Conservation (phyloP, 2,888 invertebrate species). For the Macropis europaea region DNA sequence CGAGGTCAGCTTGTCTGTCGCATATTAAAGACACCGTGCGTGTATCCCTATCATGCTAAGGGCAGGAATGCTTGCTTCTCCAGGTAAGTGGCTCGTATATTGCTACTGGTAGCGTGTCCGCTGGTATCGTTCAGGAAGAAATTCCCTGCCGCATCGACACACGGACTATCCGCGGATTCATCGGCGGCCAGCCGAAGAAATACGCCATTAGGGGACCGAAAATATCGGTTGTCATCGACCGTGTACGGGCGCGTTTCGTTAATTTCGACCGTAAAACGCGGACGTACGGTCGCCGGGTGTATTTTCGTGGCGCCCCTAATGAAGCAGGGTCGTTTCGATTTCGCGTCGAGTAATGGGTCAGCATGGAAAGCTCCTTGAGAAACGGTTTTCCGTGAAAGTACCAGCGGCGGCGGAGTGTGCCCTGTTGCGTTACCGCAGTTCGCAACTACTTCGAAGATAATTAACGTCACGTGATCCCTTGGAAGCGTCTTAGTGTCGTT, state of each 20-base stretch:
- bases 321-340: not conserved
- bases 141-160: conserved; percentile 36
- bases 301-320: not conserved
- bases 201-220: not conserved
- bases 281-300: not conserved
- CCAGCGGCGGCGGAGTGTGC: not conserved
- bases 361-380: not conserved
- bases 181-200: not conserved
- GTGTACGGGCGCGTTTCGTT: not conserved
- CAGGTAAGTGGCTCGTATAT: conserved; percentile 64
- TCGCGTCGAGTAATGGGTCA: not conserved
- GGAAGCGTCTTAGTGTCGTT: conserved; percentile 65
- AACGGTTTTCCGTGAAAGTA: not conserved
- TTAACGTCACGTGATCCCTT: conserved; percentile 64
- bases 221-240: not conserved
- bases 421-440: conserved; percentile 48
- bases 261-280: not conserved
- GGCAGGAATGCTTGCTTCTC: conserved; percentile 52
- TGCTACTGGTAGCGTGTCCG: conserved; percentile 37
- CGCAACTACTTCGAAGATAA: conserved; percentile 63
- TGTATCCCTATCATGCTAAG: conserved; percentile 40
- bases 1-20: conserved; percentile 73
- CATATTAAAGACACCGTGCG: conserved; percentile 70
- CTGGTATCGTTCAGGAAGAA: conserved; percentile 47
- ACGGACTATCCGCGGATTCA: conserved; percentile 28